These are phyloP conservation scores for roundworm (Caenorhabditis elegans) DNA, from an alignment of 1,140 invertebrate genomes.

Conservation along the genomic window DNA sequence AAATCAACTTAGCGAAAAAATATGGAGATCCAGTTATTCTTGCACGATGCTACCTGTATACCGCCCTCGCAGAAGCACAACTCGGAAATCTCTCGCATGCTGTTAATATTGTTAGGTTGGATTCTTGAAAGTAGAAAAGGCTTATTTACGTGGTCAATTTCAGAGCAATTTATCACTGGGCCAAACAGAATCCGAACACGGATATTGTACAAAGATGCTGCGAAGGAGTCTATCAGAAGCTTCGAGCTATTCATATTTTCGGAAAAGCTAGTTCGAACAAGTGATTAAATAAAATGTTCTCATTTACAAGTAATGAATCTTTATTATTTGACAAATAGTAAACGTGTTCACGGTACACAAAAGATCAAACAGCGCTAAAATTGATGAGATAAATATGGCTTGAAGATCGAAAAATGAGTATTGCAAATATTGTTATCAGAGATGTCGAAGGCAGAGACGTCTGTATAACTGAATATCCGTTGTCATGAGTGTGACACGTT, in stretches of 20 bases:
- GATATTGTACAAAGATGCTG: slow-evolving; percentile 7
- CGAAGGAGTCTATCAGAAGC: slow-evolving; percentile 12
- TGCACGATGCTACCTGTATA: slow-evolving; percentile 35
- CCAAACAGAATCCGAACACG: background rate
- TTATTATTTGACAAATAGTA: background rate
- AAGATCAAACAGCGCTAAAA: background rate
- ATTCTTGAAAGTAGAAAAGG: too few species aligned
- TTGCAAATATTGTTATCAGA: too few species aligned
- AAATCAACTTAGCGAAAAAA: slow-evolving; percentile 6
- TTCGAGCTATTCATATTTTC: background rate
- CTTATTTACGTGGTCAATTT: background rate
- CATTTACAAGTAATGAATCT: background rate
- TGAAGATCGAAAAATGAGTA: too few species aligned
- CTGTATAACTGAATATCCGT: background rate
- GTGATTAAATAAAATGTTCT: background rate
- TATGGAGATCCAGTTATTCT: background rate
- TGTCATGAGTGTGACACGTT: background rate
- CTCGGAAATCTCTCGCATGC: slow-evolving; percentile 1
- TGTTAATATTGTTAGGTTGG: background rate
- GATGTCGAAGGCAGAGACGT: background rate
- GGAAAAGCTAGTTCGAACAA: background rate
- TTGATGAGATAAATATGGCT: too few species aligned
- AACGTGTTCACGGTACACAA: background rate
- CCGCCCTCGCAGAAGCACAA: slow-evolving; percentile 28
- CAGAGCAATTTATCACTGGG: background rate